These are phyloP conservation scores for Daboia siamensis DNA, from an alignment of 2,113 vertebrate species.

Conservation along the genomic window DNA sequence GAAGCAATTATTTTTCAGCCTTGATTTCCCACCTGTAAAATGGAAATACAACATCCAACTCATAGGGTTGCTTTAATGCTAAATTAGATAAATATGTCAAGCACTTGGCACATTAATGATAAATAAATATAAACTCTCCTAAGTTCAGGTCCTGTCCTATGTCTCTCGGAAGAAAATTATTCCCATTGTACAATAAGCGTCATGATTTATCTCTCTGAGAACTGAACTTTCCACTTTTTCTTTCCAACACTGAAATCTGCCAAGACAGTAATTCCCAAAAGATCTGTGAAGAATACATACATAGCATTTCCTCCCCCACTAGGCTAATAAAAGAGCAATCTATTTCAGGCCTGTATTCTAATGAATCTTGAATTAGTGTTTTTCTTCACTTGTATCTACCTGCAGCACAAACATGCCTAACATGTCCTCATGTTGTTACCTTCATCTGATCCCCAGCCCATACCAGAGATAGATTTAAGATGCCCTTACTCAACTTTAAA, in stretches of 20 bases:
- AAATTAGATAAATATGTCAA: not conserved
- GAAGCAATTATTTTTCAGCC: not conserved
- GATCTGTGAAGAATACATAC: not conserved
- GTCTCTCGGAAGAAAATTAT: not conserved
- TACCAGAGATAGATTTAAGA: not conserved
- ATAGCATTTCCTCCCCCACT: not conserved
- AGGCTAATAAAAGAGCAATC: not conserved
- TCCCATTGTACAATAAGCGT: not conserved
- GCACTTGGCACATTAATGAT: not conserved
- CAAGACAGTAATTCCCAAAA: not conserved
- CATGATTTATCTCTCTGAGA: not conserved
- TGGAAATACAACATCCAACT: not conserved
- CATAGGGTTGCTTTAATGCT: not conserved
- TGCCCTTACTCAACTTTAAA: not conserved
- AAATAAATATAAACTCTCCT: not conserved
- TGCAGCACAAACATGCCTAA: not conserved
- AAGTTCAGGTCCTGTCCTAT: not conserved
- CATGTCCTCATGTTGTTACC: not conserved
- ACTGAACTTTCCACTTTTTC: not conserved
- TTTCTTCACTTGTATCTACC: not conserved
- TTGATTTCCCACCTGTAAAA: not conserved
- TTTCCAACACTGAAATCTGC: not conserved
- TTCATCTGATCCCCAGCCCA: not conserved
- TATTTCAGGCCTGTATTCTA: not conserved
- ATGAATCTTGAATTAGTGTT: not conserved